Percentiles rank a stretch among this genome's conserved stretches.
phyloP scores from a whole-genome alignment of 2,113 vertebrate species.

The Melanerpes aurifrons region DNA sequence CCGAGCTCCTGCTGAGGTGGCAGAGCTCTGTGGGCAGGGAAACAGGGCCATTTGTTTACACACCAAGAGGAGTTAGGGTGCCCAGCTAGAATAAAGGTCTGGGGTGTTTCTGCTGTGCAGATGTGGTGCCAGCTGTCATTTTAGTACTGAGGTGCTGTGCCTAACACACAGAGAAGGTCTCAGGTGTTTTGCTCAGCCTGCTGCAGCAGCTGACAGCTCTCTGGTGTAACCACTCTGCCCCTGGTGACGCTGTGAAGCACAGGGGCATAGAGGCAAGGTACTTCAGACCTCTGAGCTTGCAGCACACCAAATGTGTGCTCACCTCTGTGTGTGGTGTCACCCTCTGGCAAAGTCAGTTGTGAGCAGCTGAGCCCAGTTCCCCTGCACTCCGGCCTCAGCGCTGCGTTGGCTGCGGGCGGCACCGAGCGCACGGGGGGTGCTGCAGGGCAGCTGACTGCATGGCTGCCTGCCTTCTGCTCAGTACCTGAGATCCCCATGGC shows the following conservation, averaged over 20 bases:
- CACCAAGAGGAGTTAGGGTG: neutral
- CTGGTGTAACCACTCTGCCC: neutral
- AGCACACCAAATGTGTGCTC: neutral
- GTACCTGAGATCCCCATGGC: accelerated
- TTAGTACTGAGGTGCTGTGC: neutral
- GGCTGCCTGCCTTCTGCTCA: neutral
- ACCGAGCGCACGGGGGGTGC: too few species aligned
- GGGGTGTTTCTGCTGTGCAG: neutral
- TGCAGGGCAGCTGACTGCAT: neutral
- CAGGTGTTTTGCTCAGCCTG: neutral
- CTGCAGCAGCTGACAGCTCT: neutral
- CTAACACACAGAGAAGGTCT: neutral
- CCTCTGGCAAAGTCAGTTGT: neutral
- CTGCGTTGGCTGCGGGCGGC: neutral
- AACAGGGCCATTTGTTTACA: neutral
- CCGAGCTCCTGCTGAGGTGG: neutral
- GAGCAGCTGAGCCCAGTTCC: neutral
- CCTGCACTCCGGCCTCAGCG: accelerated
- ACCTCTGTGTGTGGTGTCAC: neutral
- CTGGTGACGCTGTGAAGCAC: neutral
- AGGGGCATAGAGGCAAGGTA: accelerated
- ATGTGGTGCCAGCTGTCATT: neutral
- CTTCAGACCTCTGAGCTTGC: neutral
- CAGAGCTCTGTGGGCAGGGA: neutral
- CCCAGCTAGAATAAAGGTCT: neutral